Conservation (phyloP, 2,797 vertebrate genomes). For the Simalia tracyae region DNA sequence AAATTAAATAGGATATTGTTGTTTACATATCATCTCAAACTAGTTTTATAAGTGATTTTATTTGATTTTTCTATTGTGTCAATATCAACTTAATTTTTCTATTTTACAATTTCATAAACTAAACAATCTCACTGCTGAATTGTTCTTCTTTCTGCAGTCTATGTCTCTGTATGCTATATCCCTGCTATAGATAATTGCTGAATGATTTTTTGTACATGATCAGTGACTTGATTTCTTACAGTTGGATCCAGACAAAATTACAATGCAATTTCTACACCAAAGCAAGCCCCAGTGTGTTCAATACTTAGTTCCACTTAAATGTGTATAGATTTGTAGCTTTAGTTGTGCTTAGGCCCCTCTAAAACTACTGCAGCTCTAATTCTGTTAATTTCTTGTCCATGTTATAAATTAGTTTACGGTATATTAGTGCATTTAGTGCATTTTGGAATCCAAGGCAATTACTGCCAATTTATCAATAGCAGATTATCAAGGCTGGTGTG, state of each 20-base stretch:
- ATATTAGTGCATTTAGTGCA: not conserved
- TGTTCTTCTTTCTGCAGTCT: not conserved
- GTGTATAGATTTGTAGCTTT: too few species aligned
- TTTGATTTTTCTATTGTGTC: too few species aligned
- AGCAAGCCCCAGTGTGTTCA: too few species aligned
- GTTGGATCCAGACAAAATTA: not conserved
- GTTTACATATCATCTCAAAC: not conserved
- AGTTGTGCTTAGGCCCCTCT: too few species aligned
- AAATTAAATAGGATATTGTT: not conserved
- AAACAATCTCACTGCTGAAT: too few species aligned
- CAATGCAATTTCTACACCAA: not conserved
- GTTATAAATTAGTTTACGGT: not conserved
- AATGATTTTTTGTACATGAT: not conserved
- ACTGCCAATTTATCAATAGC: not conserved
- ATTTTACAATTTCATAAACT: not conserved
- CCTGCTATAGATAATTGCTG: not conserved
- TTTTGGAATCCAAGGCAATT: not conserved
- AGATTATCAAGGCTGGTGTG: not conserved
- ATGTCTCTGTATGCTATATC: not conserved
- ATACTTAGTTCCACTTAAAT: too few species aligned
- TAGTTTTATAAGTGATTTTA: not conserved
- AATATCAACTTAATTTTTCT: not conserved
- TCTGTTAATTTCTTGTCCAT: not conserved
- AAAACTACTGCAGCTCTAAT: not conserved
- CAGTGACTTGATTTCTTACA: not conserved